Base-by-base conservation (phyloP, 2,113 vertebrate species). In the Rana temporaria region DNA sequence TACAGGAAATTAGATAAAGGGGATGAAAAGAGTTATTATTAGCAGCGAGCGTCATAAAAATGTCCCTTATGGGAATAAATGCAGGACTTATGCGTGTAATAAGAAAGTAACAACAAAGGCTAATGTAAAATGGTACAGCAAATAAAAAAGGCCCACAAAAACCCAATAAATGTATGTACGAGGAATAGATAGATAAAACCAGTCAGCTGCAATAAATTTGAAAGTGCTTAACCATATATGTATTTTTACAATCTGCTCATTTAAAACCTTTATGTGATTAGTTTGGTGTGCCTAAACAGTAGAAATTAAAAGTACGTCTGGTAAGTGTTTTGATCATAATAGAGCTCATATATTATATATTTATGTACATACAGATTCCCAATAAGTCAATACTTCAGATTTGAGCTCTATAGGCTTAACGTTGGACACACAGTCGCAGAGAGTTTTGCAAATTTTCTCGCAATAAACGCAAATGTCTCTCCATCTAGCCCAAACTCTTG, bases 1-100 rank as follows among this genome's bases (percentile, higher is more conserved):
- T 71, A 71, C 20, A 71, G 68, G 20, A 71, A 74, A 59, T 30
- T 26, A 74, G 55, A 74, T 74, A 59, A 59, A n/a, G 26, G 26
- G 17, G 24, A 59, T 59, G 24, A 26, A 74, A 74, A 55, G 6
- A 20, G 26, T 74, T 57, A 74, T 74, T 74, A 30, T 74, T 74
- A 74, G 71, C 55, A 20, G 30, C 24, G 5, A 74, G 24, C 53
- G 17, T 34, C 9, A 53, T 74, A 74, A 53, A 15, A 20, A 74
- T 32, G 26, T 59, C 71, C 55, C 55, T 59, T 26, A 34, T 19
- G 70, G 70, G 22, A 74, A 74, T 59, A 59, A 59, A 20, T 34
- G 17, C 20, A 59, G 71, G 71, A 57, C 26, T 56, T 59, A 74
- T 56, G 52, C 59, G 55, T 59, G 26, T 32, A 74, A 74, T 74